These are phyloP conservation scores for Syrmaticus mikado DNA, from an alignment of 2,113 vertebrate species.

Conservation along the genomic window DNA sequence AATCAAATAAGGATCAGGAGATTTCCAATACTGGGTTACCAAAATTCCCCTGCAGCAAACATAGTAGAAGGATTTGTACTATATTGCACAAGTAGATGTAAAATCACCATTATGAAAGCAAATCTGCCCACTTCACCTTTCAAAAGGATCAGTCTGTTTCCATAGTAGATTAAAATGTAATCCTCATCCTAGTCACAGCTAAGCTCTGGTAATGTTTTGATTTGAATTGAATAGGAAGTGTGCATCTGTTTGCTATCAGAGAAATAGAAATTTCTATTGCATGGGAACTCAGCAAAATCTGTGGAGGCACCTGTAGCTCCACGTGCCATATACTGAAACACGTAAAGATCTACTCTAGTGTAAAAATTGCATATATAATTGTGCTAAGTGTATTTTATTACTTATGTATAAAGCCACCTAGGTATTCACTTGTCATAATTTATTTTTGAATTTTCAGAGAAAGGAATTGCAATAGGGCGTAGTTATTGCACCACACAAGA, in stretches of 20 bases:
- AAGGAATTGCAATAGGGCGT: background rate
- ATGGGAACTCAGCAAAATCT: background rate
- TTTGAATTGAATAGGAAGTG: background rate
- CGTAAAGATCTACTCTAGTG: background rate
- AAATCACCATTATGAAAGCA: background rate
- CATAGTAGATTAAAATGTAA: background rate
- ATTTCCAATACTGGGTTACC: background rate
- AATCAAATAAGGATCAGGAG: background rate
- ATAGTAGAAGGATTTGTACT: background rate
- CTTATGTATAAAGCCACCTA: background rate
- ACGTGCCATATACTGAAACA: background rate
- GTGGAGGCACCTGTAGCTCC: background rate
- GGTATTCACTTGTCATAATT: background rate
- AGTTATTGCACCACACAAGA: background rate
- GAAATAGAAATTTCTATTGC: background rate
- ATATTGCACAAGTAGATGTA: rapidly evolving
- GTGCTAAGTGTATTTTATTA: background rate
- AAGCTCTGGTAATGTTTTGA: background rate
- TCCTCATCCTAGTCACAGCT: background rate
- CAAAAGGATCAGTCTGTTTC: background rate
- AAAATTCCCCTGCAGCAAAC: background rate
- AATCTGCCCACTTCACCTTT: background rate
- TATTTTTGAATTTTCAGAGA: background rate
- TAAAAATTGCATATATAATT: background rate
- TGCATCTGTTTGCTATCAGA: background rate